These are phyloP conservation scores for Andrena praecox DNA, from an alignment of 2,888 invertebrate genomes.

Conservation along the genomic window DNA sequence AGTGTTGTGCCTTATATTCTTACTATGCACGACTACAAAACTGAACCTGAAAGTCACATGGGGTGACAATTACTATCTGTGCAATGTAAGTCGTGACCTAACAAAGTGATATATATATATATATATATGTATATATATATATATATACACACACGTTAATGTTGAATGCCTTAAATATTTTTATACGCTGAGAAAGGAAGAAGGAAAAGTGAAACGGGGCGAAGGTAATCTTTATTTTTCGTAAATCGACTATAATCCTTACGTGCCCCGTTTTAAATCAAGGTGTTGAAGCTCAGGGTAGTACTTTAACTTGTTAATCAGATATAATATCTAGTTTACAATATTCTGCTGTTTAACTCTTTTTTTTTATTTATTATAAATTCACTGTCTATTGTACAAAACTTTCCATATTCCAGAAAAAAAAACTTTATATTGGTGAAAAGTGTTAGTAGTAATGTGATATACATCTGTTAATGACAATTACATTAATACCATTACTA, in stretches of 20 bases:
- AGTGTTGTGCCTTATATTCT: slow-evolving; percentile 97
- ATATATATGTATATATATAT: slow-evolving; percentile 42
- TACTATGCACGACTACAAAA: slow-evolving; percentile 85
- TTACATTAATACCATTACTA: slow-evolving; percentile 26
- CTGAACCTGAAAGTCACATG: slow-evolving; percentile 83
- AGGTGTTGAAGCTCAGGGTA: slow-evolving; percentile 59
- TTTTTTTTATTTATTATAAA: slow-evolving; percentile 61
- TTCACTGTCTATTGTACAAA: slow-evolving; percentile 48
- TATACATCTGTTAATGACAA: slow-evolving; percentile 20
- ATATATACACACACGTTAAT: slow-evolving; percentile 48
- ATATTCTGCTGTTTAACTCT: slow-evolving; percentile 38
- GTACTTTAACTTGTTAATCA: slow-evolving; percentile 55
- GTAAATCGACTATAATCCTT: slow-evolving; percentile 36
- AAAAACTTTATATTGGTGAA: slow-evolving; percentile 2
- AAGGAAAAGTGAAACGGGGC: slow-evolving; percentile 34
- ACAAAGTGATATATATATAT: slow-evolving; percentile 63
- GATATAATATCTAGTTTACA: slow-evolving; percentile 49
- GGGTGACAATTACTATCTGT: slow-evolving; percentile 79
- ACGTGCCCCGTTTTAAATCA: slow-evolving; percentile 45
- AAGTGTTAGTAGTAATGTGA: slow-evolving; percentile 6
- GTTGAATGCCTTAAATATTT: slow-evolving; percentile 64
- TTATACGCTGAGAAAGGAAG: slow-evolving; percentile 47
- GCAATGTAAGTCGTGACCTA: slow-evolving; percentile 75
- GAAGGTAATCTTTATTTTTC: slow-evolving; percentile 53
- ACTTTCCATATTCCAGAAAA: slow-evolving; percentile 46